Base-by-base conservation (phyloP, 2,888 invertebrate genomes). In the Rhabditoides inermis region DNA sequence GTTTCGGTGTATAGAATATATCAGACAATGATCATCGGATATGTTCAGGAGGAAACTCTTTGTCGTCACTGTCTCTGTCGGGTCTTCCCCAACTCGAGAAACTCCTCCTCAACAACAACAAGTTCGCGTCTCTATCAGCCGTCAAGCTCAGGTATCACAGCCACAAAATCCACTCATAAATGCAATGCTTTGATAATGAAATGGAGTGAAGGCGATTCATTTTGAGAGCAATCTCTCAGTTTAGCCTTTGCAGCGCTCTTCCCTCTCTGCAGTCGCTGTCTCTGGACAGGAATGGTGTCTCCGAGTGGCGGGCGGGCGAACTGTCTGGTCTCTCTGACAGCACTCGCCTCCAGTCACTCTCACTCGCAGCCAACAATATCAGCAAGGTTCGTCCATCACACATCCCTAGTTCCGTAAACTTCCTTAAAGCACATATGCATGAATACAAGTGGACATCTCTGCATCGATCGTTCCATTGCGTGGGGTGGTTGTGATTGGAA, bases 21-120 rank as follows among this genome's bases (percentile, higher is more conserved):
- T n/a, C n/a, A n/a, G n/a, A n/a, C n/a, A n/a, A n/a, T n/a, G n/a
- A 42, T 23, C 15, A 45, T 39, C 18, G n/a, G 37, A 26, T 20
- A 15, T 15, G 25, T 44, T 23, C 15, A 35, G 6, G 46, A 59
- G 20, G 56, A 63, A 20, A n/a, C n/a, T n/a, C n/a, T n/a, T n/a
- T 42, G 10, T 22, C 3, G 10, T 35, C 30, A 4, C 12, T n/a
- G 25, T 10, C 4, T 41, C 20, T 65, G 45, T 54, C 58, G 15
- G 58, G 54, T 18, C 49, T 73, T 25, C 52, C 55, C 10, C 53
- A 56, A 6, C 58, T 76, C 40, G 56, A 70, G 48, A 63, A 67
- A 25, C 57, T 76, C 15, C 58, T 66, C 32, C 56, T 76, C 30
- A 73, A 72, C 54, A 69, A 74, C 60, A 76, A 76, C 53, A 49